Evolutionary conservation across 2,113 vertebrate species (phyloP).

Genomic region (Notiomystis cincta): DNA sequence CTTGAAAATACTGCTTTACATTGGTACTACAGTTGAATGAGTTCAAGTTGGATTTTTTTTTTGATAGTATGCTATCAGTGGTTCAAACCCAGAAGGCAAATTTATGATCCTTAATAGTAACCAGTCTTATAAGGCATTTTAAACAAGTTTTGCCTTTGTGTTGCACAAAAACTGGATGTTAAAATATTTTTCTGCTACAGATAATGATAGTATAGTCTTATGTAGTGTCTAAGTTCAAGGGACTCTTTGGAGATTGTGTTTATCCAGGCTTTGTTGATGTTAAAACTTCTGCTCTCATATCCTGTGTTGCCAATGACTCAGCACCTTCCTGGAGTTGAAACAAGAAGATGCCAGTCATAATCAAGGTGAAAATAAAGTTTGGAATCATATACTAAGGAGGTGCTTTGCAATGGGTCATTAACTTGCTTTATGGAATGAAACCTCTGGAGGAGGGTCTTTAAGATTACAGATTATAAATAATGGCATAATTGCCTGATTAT

Average conservation of each 20-base stretch:
- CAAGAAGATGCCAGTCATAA: background rate
- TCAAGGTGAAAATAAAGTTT: slow-evolving; percentile 4
- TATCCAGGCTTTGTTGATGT: background rate
- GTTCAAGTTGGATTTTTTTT: background rate
- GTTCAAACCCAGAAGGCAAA: background rate
- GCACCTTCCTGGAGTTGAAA: background rate
- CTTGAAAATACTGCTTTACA: background rate
- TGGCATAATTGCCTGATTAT: background rate
- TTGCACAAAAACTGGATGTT: background rate
- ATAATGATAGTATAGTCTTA: background rate
- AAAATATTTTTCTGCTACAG: background rate
- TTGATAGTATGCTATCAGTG: background rate
- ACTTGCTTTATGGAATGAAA: background rate
- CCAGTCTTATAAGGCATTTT: background rate
- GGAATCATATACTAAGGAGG: background rate
- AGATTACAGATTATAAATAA: background rate
- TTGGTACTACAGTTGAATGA: background rate
- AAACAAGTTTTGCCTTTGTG: background rate
- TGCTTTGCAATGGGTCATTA: background rate
- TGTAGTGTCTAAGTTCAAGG: background rate
- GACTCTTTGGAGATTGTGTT: background rate
- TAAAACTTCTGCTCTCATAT: background rate
- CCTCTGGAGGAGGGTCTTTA: background rate
- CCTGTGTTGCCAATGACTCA: background rate
- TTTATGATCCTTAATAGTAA: background rate